Conservation (phyloP, 2,888 invertebrate genomes). For the Agonopterix subpropinquella region DNA sequence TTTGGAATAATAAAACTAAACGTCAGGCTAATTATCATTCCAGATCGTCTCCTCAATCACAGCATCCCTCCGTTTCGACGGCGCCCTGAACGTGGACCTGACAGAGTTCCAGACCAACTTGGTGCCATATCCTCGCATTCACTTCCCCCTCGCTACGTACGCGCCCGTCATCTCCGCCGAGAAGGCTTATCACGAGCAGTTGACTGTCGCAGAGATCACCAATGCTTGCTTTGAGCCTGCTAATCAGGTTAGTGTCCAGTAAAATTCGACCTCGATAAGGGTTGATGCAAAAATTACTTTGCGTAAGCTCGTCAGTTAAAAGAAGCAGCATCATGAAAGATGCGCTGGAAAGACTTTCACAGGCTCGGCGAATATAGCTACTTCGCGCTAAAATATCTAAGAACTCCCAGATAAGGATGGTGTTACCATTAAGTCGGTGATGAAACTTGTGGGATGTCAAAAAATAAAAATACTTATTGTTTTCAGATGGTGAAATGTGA, state of each 20-base stretch:
- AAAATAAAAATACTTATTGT: not conserved
- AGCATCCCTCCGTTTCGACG: slow-evolving; percentile 93
- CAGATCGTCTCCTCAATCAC: slow-evolving; percentile 96
- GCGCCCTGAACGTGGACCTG: slow-evolving; percentile 93
- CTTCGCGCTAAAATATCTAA: too few relatives aligned
- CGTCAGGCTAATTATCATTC: not conserved
- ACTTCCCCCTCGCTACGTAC: slow-evolving; percentile 94
- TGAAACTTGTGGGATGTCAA: too few relatives aligned
- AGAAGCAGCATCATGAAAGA: too few relatives aligned
- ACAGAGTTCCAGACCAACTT: slow-evolving; percentile 96
- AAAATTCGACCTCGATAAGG: not conserved
- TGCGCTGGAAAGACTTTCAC: too few relatives aligned
- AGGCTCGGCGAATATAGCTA: too few relatives aligned
- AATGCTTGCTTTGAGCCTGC: slow-evolving; percentile 97
- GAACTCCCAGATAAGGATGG: too few relatives aligned
- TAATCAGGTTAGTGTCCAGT: slow-evolving; percentile 75
- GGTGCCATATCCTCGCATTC: slow-evolving; percentile 96
- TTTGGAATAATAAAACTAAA: too few relatives aligned
- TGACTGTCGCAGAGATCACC: slow-evolving; percentile 94
- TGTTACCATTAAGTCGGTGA: too few relatives aligned
- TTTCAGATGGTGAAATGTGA: slow-evolving; percentile 93
- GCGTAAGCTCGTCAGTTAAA: too few relatives aligned
- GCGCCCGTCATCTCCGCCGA: slow-evolving; percentile 95
- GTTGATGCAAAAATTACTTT: too few relatives aligned
- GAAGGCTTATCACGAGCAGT: slow-evolving; percentile 94